Evolutionary conservation across 2,888 invertebrate species (phyloP), one percentile per base, ranked within the genome.

Genomic region (Diarsia dahlii): DNA sequence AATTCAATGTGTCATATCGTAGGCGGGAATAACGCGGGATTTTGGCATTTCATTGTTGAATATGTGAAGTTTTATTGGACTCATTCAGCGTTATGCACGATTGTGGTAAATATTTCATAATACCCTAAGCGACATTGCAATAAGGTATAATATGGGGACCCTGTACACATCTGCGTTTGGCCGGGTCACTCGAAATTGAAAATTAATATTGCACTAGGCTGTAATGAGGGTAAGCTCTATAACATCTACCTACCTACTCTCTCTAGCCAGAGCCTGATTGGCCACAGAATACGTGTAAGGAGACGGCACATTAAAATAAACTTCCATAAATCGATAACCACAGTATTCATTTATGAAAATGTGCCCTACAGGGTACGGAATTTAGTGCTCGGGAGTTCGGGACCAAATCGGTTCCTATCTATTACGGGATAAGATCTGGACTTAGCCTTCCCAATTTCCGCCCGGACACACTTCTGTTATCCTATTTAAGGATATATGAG

Each of bases 381-480:
- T 82, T 82, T 74, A 76, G 71, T 74, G 71, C 63, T 60, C 48
- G 69, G 75, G 82, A 71, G 71, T 60, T 60, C 48, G 69, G 75
- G 82, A 71, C 79, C 50, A 82, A 76, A 78, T 69, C n/a, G 82
- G 58, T 71, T 71, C 45, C 60, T 71, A 70, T 85, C 66, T 81
- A 39, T 78, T 78, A 85, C n/a, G 18, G 69, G 83, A 84, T 84
- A 82, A 82, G 68, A 82, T 84, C 84, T 62, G 69, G 50, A 71
- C 77, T 70, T 82, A 84, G 74, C 70, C 74, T 72, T 76, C 66
- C 46, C 84, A 84, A 85, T 84, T 84, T 84, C 83, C 83, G 75
- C 15, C 45, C 71, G 82, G 69, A 52, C 71, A 78, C 62, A 76
- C 73, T 74, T 65, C 74, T 78, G 62, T 70, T 71, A 81, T 71